Evolutionary conservation across 2,797 vertebrate species (phyloP), one percentile per base, ranked within the genome.

Genomic region (Pseudochirops corinnae): DNA sequence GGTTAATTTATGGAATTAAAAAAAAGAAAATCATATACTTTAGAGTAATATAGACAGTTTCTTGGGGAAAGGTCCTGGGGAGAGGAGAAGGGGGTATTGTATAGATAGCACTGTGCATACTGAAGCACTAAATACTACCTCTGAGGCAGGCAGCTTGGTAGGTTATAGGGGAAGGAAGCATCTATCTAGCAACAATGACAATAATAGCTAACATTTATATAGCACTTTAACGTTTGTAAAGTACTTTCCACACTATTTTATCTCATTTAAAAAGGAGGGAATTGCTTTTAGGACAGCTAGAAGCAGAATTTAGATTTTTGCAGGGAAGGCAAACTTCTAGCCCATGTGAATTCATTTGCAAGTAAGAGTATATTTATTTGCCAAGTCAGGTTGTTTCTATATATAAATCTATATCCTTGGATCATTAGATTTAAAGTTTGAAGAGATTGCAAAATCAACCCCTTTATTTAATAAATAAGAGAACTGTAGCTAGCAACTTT

Each of bases 231-330:
- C 2, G 7, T 87, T 26, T 87, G 74, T 21, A 87, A 87, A 87
- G 74, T 87, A 26, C 74, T 87, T 46, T 87, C 74, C 74, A 50
- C 9, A 87, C 67, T 87, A 46, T 50, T 7, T 87, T 50, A 24
- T 82, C 74, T 46, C 74, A 50, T 87, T 82, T 87, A 46, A 87
- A 39, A 87, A 87, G 31, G 74, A 87, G 9, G 39, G 39, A 87
- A 46, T 26, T 87, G 74, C 74, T 87, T 87, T 46, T 87, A 87
- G 74, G 9, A 26, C 74, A 87, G 74, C 74, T 87, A 87, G 74
- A 87, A 21, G 74, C 74, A 87, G 74, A 87, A 87, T 87, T 87
- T 87, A 87, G 74, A 87, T 87, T 87, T 87, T 87, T 87, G 74
- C 74, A 46, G 21, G 74, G 74, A 87, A 87, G 39, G 74, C 74